Percentiles rank a stretch among this genome's conserved stretches.
phyloP scores from a whole-genome alignment of 2,888 invertebrate genomes.

The Chrysolina americana region DNA sequence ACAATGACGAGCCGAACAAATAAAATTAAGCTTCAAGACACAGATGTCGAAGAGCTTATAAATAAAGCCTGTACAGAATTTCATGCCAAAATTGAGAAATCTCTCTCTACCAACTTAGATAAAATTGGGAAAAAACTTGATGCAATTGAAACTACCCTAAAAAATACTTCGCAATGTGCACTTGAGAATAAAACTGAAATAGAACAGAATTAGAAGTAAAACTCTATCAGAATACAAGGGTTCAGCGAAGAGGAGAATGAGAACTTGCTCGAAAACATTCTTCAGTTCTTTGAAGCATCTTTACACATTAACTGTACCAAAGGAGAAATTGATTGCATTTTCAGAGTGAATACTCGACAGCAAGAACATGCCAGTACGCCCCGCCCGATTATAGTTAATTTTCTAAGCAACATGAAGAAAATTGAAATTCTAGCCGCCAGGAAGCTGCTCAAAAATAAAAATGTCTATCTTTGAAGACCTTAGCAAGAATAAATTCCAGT shows the following conservation, averaged over 20 bases:
- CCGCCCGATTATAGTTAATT: too few species aligned
- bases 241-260: constrained; percentile 9
- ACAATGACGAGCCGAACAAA: constrained; percentile 2
- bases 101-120: neutral
- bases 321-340: too few species aligned
- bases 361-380: too few species aligned
- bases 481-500: too few species aligned
- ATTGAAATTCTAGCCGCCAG: too few species aligned
- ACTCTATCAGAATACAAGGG: constrained; percentile 3
- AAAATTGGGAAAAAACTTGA: constrained; percentile 13
- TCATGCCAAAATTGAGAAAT: constrained; percentile 17
- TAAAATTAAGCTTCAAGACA: neutral
- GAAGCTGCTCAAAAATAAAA: too few species aligned
- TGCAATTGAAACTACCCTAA: too few species aligned
- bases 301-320: constrained; percentile 9
- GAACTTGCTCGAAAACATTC: neutral
- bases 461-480: too few species aligned
- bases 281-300: neutral
- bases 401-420: too few species aligned
- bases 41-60: constrained; percentile 1
- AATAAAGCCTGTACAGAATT: neutral
- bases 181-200: too few species aligned
- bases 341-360: too few species aligned
- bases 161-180: constrained; percentile 11
- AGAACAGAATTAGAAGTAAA: neutral